Percentiles rank a stretch among this genome's conserved stretches.
Conservation (phyloP, 2,113 vertebrate species). For the Orthonyx spaldingii region DNA sequence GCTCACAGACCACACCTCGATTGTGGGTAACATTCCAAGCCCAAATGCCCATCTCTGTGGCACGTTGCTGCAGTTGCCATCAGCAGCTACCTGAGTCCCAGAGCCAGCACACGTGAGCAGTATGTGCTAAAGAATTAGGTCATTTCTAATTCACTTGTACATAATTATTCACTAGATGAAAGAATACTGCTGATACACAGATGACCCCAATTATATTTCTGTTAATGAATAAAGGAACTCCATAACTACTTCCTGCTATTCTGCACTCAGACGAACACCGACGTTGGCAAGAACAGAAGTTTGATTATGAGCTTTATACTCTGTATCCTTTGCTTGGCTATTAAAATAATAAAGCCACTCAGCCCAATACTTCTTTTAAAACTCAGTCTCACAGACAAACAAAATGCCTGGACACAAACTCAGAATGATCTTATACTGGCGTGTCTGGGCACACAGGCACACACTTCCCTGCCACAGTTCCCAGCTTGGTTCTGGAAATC, state of each 20-base stretch:
- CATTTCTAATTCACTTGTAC: background rate
- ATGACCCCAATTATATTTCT: slow-evolving; percentile 10
- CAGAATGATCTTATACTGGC: background rate
- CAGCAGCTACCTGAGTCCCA: background rate
- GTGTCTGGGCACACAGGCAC: background rate
- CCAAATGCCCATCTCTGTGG: background rate
- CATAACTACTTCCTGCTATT: background rate
- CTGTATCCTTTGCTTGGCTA: background rate
- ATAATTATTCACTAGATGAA: background rate
- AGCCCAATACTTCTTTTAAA: background rate
- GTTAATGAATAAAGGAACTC: background rate
- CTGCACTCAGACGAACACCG: background rate
- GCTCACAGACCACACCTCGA: background rate
- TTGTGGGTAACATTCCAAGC: background rate
- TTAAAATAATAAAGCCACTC: background rate
- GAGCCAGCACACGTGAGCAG: background rate
- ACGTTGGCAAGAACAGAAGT: background rate
- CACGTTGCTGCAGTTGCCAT: background rate
- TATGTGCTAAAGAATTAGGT: background rate
- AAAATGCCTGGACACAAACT: background rate
- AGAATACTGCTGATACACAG: background rate
- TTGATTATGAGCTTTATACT: background rate
- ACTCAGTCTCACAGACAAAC: background rate
- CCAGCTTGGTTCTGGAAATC: background rate
- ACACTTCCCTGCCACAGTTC: background rate